A percentile compares a stretch with the other conserved stretches of the same genome.
These are phyloP conservation scores for Bimastos eiseni DNA, from an alignment of 2,888 invertebrate genomes.

Conservation along the genomic window DNA sequence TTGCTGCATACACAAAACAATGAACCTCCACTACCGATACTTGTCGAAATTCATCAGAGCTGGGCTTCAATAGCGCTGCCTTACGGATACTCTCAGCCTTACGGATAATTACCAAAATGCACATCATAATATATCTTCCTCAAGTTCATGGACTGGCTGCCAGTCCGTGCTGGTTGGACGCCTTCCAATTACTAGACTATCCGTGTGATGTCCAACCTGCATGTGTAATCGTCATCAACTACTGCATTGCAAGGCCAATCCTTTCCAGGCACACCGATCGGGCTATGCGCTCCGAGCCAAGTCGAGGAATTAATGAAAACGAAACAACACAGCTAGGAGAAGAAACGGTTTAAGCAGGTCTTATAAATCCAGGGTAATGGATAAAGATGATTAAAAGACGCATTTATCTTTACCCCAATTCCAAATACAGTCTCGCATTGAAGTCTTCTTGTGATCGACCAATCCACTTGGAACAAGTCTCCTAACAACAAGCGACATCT, in stretches of 20 bases:
- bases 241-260: not conserved
- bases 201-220: not conserved
- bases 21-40: not conserved
- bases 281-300: not conserved
- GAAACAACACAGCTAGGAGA: not conserved
- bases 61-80: not conserved
- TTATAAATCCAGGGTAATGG: not conserved
- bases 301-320: not conserved
- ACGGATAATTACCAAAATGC: not conserved
- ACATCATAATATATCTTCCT: too few relatives aligned
- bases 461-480: too few relatives aligned
- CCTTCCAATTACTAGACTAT: not conserved
- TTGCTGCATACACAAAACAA: conserved; percentile 1
- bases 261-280: not conserved
- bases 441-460: too few relatives aligned
- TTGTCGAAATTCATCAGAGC: not conserved
- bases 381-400: not conserved
- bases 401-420: not conserved
- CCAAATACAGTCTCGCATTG: too few relatives aligned
- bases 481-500: too few relatives aligned
- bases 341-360: not conserved
- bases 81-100: not conserved
- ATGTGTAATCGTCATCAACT: not conserved
- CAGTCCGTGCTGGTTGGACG: not conserved
- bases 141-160: not conserved